phyloP scores from a whole-genome alignment of 2,888 invertebrate species.

The Physocephala rufipes region DNA sequence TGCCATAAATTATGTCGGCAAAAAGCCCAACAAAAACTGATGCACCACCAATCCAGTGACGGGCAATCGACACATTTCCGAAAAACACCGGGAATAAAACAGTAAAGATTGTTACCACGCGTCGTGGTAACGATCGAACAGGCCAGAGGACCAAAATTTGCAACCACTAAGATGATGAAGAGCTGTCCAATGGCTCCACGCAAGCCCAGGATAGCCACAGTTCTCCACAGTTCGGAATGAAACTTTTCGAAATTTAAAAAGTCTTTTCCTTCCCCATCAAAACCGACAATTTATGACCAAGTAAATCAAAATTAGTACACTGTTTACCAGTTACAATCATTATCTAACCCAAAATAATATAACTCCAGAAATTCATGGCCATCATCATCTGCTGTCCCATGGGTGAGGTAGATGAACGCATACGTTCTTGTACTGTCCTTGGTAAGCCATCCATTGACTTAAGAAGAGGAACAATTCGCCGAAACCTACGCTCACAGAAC shows the following conservation, averaged over 20 bases:
- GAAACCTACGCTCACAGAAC: slow-evolving; percentile 69
- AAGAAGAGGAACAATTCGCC: slow-evolving; percentile 84
- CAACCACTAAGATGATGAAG: slow-evolving; percentile 93
- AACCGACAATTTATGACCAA: slow-evolving; percentile 1
- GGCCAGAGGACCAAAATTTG: slow-evolving; percentile 92
- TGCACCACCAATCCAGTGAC: slow-evolving; percentile 90
- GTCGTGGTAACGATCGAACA: slow-evolving; percentile 98
- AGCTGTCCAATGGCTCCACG: slow-evolving; percentile 94
- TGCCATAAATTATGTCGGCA: slow-evolving; percentile 79
- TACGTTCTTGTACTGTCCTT: slow-evolving; percentile 88
- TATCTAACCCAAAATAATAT: slow-evolving; percentile 75
- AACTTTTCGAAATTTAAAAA: slow-evolving; percentile 82
- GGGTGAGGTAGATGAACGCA: slow-evolving; percentile 83
- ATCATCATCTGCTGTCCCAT: slow-evolving; percentile 96
- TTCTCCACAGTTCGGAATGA: slow-evolving; percentile 80
- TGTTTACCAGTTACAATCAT: slow-evolving; percentile 72
- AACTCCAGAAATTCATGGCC: slow-evolving; percentile 66
- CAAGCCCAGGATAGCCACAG: slow-evolving; percentile 79
- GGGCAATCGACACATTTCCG: slow-evolving; percentile 78
- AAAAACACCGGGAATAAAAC: slow-evolving; percentile 94
- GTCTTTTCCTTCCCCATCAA: slow-evolving; percentile 77
- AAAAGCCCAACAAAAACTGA: slow-evolving; percentile 87
- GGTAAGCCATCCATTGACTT: slow-evolving; percentile 95
- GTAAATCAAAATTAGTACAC: not conserved
- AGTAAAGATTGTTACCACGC: slow-evolving; percentile 91